These are phyloP conservation scores for Onychostoma macrolepis DNA, from an alignment of 2,113 vertebrate genomes.

Conservation along the genomic window DNA sequence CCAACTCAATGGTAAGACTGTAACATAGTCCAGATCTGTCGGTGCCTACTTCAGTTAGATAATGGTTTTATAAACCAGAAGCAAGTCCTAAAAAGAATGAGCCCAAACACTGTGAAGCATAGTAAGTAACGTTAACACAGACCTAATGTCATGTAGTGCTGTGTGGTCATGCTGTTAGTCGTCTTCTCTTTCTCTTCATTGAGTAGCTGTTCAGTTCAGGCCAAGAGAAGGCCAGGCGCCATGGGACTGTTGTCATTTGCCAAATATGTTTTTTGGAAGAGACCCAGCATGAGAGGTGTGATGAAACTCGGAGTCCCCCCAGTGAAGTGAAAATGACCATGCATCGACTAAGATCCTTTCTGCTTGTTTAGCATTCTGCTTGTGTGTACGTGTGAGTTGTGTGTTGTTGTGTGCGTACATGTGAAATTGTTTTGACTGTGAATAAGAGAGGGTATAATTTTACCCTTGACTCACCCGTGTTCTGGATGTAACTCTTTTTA, in stretches of 20 bases:
- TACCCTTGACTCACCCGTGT: not conserved
- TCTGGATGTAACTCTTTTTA: not conserved
- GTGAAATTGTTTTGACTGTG: slow-evolving; percentile 4
- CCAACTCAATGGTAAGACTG: not conserved
- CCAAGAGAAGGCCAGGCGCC: slow-evolving; percentile 43
- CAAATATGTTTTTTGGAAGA: slow-evolving; percentile 64
- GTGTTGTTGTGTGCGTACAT: not conserved
- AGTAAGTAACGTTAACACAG: not conserved
- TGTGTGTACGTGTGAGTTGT: slow-evolving; percentile 4
- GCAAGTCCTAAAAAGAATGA: not conserved
- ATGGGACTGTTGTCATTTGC: slow-evolving; percentile 55
- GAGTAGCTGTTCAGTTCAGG: slow-evolving; percentile 43
- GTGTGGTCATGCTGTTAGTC: slow-evolving; percentile 12
- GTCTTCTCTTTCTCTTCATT: not conserved
- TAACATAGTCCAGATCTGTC: not conserved
- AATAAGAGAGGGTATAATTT: slow-evolving; percentile 32
- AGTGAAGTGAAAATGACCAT: slow-evolving; percentile 57
- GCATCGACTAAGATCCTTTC: slow-evolving; percentile 36
- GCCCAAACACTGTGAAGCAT: not conserved
- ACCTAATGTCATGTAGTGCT: not conserved
- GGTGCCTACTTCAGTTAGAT: not conserved
- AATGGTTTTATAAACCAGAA: not conserved
- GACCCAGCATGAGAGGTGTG: slow-evolving; percentile 59
- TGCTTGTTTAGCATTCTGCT: slow-evolving; percentile 49
- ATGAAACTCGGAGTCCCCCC: slow-evolving; percentile 58